phyloP scores from a whole-genome alignment of 1,140 invertebrate species.

The Drosophila ficusphila region DNA sequence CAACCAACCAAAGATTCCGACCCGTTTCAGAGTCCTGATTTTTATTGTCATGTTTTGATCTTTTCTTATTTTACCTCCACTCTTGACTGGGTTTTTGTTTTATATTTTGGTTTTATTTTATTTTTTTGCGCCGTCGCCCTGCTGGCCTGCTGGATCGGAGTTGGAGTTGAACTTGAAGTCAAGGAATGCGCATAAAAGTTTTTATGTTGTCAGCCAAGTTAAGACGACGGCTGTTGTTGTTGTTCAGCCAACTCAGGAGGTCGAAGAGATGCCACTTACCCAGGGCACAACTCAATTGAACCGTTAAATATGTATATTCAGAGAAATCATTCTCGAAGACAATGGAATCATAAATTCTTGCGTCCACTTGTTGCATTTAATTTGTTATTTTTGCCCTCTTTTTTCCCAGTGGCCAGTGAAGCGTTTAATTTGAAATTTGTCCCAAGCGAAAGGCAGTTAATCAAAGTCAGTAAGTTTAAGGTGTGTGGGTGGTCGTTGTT shows the following conservation, averaged over 20 bases:
- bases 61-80: slow-evolving; percentile 50
- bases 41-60: slow-evolving; percentile 82
- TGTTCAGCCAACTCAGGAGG: slow-evolving; percentile 10
- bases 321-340: slow-evolving; percentile 32
- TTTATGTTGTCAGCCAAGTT: slow-evolving; percentile 69
- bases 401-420: slow-evolving; percentile 58
- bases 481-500: slow-evolving; percentile 47
- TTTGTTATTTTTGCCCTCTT: background rate
- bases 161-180: slow-evolving; percentile 44
- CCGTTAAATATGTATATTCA: slow-evolving; percentile 46
- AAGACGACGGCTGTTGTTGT: slow-evolving; percentile 19
- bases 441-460: slow-evolving; percentile 38
- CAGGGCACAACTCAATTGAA: slow-evolving; percentile 48
- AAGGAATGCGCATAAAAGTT: slow-evolving; percentile 77
- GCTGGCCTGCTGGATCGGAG: slow-evolving; percentile 1
- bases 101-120: slow-evolving; percentile 9
- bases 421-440: slow-evolving; percentile 77
- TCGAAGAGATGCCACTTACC: slow-evolving; percentile 27
- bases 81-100: slow-evolving; percentile 29
- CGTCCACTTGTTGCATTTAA: slow-evolving; percentile 25
- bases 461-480: slow-evolving; percentile 45
- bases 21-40: slow-evolving; percentile 78
- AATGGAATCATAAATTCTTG: slow-evolving; percentile 50
- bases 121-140: slow-evolving; percentile 22
- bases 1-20: slow-evolving; percentile 29